Percentiles rank a stretch among this genome's conserved stretches.
Evolutionary conservation across 2,888 invertebrate genomes (phyloP).

Genomic region (Trisateles emortualis): DNA sequence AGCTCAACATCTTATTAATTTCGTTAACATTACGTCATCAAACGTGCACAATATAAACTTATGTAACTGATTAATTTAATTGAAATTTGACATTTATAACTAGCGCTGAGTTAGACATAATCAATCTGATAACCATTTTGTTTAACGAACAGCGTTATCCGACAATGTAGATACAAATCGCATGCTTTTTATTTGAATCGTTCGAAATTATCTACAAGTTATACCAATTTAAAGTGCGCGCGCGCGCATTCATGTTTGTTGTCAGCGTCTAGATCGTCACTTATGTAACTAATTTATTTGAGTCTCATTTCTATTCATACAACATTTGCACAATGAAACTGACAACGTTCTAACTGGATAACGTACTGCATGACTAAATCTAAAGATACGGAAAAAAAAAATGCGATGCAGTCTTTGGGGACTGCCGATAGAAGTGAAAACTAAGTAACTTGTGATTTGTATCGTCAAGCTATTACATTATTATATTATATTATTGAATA

Average conservation of each 20-base stretch:
- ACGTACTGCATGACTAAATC: constrained; percentile 36
- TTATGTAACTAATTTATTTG: constrained; percentile 46
- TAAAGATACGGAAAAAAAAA: no score
- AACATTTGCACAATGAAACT: constrained; percentile 40
- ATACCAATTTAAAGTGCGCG: constrained; percentile 40
- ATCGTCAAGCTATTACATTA: no score
- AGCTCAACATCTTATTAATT: neutral
- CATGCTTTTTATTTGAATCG: constrained; percentile 27
- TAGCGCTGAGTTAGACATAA: constrained; percentile 18
- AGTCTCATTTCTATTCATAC: constrained; percentile 37
- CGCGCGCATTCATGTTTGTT: constrained; percentile 33
- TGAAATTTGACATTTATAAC: constrained; percentile 27
- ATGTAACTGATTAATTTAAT: constrained; percentile 27
- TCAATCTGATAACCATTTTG: constrained; percentile 27
- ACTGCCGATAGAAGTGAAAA: no score
- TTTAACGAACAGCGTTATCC: constrained; percentile 32
- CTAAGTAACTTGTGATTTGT: no score
- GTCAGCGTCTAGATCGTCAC: constrained; percentile 39
- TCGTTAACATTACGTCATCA: neutral
- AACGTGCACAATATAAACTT: constrained; percentile 3
- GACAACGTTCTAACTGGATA: constrained; percentile 37
- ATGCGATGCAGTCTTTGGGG: no score
- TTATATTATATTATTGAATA: no score
- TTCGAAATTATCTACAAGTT: constrained; percentile 35
- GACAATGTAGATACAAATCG: constrained; percentile 37